These are phyloP conservation scores for Chaenogobius annularis DNA, from an alignment of 2,113 vertebrate species.

Conservation along the genomic window DNA sequence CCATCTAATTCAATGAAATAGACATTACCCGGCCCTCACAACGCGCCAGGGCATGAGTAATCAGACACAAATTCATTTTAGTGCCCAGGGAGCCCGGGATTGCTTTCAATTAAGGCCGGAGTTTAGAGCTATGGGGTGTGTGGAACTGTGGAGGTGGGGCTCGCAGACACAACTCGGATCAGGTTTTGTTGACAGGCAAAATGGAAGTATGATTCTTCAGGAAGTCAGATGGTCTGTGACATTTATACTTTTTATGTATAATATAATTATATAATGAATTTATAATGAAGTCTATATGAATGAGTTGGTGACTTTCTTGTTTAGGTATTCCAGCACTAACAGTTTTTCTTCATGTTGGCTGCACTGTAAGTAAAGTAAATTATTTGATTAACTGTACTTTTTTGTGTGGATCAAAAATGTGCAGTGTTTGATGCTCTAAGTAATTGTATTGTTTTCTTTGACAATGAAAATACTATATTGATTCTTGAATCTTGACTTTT, in stretches of 20 bases:
- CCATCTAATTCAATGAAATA: conserved; percentile 82
- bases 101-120: conserved; percentile 88
- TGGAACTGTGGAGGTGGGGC: conserved; percentile 16
- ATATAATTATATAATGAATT: no score
- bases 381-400: no score
- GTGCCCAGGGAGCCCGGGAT: conserved; percentile 82
- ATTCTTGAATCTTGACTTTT: no score
- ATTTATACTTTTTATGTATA: no score
- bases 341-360: background rate
- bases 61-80: conserved; percentile 88
- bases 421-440: no score
- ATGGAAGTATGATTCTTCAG: background rate
- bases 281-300: background rate
- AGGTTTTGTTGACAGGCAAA: conserved; percentile 33
- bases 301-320: background rate
- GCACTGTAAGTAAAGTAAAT: no score
- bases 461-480: no score
- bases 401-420: no score
- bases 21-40: conserved; percentile 74
- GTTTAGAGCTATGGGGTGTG: conserved; percentile 64
- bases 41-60: conserved; percentile 79
- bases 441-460: no score
- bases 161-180: conserved; percentile 18
- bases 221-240: background rate
- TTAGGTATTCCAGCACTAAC: background rate